phyloP scores from a whole-genome alignment of 2,888 invertebrate genomes.

The Vanessa cardui region DNA sequence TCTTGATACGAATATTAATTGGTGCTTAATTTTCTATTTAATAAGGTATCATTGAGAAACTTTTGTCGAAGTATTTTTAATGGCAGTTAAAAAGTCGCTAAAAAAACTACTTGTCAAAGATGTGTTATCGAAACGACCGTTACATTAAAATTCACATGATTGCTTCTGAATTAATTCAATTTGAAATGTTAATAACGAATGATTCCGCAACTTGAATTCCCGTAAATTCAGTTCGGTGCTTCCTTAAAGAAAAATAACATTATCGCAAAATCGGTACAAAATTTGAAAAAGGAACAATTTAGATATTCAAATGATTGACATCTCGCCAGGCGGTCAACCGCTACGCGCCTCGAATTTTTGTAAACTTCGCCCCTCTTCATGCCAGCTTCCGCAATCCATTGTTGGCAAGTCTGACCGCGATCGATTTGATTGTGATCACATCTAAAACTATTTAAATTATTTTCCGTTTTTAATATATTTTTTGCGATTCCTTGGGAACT shows the following conservation, averaged over 20 bases:
- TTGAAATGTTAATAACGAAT: slow-evolving; percentile 47
- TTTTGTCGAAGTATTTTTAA: neutral
- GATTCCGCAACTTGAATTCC: slow-evolving; percentile 57
- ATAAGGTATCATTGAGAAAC: neutral
- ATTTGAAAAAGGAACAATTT: slow-evolving; percentile 70
- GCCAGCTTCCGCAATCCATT: slow-evolving; percentile 62
- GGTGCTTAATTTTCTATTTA: neutral
- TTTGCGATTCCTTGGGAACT: slow-evolving; percentile 62
- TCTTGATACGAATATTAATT: slow-evolving; percentile 17
- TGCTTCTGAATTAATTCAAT: slow-evolving; percentile 54
- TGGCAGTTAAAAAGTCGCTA: neutral
- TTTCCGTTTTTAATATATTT: slow-evolving; percentile 54
- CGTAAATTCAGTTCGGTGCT: slow-evolving; percentile 69
- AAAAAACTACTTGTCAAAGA: slow-evolving; percentile 19
- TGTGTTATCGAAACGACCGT: slow-evolving; percentile 59
- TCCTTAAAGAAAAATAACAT: slow-evolving; percentile 66
- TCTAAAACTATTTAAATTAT: slow-evolving; percentile 68
- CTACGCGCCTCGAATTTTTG: slow-evolving; percentile 46
- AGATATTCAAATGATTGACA: slow-evolving; percentile 82
- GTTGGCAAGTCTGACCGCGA: slow-evolving; percentile 69
- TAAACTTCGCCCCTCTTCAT: slow-evolving; percentile 53
- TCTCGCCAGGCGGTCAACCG: slow-evolving; percentile 77
- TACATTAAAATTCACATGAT: slow-evolving; percentile 66
- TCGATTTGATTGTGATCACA: slow-evolving; percentile 71
- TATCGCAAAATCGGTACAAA: slow-evolving; percentile 75